Evolutionary conservation across 2,797 vertebrate genomes (phyloP), one percentile per base, ranked within the genome.

Genomic region (Sebastiscus tertius): DNA sequence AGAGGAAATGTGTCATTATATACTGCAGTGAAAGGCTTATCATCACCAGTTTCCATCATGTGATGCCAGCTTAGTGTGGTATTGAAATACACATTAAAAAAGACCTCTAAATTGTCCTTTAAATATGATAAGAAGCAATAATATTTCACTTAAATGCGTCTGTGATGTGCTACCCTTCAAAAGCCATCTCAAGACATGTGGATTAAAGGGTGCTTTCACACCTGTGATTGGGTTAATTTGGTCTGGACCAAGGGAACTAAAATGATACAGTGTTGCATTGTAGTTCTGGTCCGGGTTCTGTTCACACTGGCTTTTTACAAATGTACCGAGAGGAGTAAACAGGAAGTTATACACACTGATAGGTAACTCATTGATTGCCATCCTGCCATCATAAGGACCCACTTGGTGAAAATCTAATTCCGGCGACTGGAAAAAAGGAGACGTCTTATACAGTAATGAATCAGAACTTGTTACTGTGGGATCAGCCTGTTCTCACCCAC

Each of bases 21-120:
- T 4, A 22, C 20, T 56, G 63, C 78, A 46, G 65, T 49, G 12
- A 72, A 68, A 74, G 58, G 52, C 78, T 70, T 72, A 70, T 79
- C 79, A 56, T 49, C 22, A 27, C 16, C 20, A 42, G 14, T 68
- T 36, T 71, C n/a, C 34, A 74, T 66, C 49, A 58, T 16, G 26
- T 46, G 63, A 77, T 8, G 11, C 16, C 63, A 59, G 64, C 42
- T 73, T 66, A 80, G 63, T 36, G 16, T 14, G 52, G 10, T 59
- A 20, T 55, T 64, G 24, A 67, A 87, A 83, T 63, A 63, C 34
- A 72, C 39, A 58, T 82, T 62, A 24, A 59, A 62, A 59, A 77
- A 62, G 3, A 63, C 5, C 22, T 59, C n/a, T 11, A 42, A 58
- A 54, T 26, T 63, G 8, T 46, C 20, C n/a, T 62, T 55, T 60